Conservation (phyloP, 2,113 vertebrate genomes). For the Petrocephalus microphthalmus region DNA sequence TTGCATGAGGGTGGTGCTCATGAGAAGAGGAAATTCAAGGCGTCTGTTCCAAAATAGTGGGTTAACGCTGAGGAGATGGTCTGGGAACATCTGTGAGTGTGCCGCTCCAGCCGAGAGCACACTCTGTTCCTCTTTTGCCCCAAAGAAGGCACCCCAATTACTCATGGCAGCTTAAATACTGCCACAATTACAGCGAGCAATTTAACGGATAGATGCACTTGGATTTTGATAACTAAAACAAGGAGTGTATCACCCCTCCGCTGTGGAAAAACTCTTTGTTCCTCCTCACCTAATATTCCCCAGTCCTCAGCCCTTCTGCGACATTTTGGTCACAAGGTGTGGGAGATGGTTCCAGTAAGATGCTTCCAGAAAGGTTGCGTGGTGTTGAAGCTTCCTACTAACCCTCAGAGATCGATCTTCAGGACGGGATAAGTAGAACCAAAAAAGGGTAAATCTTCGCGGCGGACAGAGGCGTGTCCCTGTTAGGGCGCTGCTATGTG, state of each 20-base stretch:
- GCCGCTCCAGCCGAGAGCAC: slow-evolving; percentile 53
- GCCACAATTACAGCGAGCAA: background rate
- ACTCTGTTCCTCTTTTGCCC: slow-evolving; percentile 48
- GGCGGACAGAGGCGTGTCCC: no score
- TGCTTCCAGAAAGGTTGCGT: background rate
- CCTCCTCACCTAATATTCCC: background rate
- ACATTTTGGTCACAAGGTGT: background rate
- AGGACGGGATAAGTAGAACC: background rate
- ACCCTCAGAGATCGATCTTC: background rate
- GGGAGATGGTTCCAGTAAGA: background rate
- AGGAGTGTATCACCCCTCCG: background rate
- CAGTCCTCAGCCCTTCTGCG: background rate
- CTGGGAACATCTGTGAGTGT: slow-evolving; percentile 55
- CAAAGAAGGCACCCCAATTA: background rate
- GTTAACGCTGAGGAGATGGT: slow-evolving; percentile 34
- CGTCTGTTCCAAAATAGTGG: slow-evolving; percentile 17
- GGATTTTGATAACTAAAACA: background rate
- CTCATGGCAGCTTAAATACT: background rate
- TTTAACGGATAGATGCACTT: background rate
- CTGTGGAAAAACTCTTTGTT: background rate
- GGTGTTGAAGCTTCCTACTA: background rate
- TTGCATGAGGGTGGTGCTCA: background rate
- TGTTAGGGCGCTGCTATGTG: background rate
- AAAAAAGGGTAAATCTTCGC: background rate
- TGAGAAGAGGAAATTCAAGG: background rate